Evolutionary conservation across 2,888 invertebrate species (phyloP), one percentile per base, ranked within the genome.

Genomic region (Andrena haemorrhoa): DNA sequence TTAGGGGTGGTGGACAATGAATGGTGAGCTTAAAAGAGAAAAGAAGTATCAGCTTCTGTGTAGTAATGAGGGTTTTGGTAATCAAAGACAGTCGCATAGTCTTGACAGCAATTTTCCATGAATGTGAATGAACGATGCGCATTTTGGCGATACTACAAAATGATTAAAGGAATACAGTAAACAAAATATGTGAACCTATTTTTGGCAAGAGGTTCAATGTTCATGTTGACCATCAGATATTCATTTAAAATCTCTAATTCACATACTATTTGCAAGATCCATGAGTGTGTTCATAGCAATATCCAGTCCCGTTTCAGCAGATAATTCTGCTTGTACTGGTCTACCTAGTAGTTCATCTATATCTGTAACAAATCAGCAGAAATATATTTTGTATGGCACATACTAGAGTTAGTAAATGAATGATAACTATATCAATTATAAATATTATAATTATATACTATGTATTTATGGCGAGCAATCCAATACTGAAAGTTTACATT

Each of bases 301-400:
- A 92, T 97, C 97, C 75, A 97, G 95, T 82, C 97, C 97, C 77
- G 97, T 97, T 92, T 97, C 97, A 29, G 95, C 94, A 26, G 96
- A 95, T 87, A 97, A 95, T 90, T 97, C 96, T 89, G 95, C 95
- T 94, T 97, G 97, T 89, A 97, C 96, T n/a, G 97, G 97, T 88
- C 96, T 96, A 4, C 97, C 97, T 66, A 97, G 94, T 85, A 97
- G 95, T 70, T 95, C 95, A 90, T 97, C 97, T 51, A 97, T 96
- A 93, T 96, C 97, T 97, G 94, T 53, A 94, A 94, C 58, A 77
- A 4, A 71, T 29, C 63, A 66, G 29, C 6, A 58, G 35, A 31
- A n/a, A n/a, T 49, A 49, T 29, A 49, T 49, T 49, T 65, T 29
- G 10, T 35, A 35, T 35, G 10, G 10, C 63, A 84, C 78, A 83